These are phyloP conservation scores for Epirrhoe tristata DNA, from an alignment of 2,888 invertebrate genomes.

Conservation along the genomic window DNA sequence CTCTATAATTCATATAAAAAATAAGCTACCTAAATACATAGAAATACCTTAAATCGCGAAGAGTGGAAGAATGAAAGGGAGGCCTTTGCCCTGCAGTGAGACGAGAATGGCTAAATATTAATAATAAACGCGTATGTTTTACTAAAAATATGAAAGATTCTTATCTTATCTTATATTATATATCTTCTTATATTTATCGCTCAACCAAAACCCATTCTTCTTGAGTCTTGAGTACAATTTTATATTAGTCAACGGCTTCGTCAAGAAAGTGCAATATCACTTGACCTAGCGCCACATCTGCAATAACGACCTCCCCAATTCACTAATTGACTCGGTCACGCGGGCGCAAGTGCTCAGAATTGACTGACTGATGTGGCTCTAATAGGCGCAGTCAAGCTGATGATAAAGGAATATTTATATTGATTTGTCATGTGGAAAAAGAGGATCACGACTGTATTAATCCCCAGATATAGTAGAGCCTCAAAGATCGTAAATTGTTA, in stretches of 20 bases:
- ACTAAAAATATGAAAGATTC: too few relatives aligned
- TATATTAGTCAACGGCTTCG: conserved; percentile 1
- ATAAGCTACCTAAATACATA: too few relatives aligned
- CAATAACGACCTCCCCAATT: conserved; percentile 33
- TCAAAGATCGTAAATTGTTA: too few relatives aligned
- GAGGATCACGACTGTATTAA: too few relatives aligned
- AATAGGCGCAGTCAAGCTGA: conserved; percentile 17
- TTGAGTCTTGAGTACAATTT: not conserved
- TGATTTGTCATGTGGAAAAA: not conserved
- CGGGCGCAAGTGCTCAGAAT: conserved; percentile 25
- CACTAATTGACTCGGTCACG: conserved; percentile 32
- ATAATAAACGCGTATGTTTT: too few relatives aligned
- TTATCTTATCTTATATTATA: too few relatives aligned
- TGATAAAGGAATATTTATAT: not conserved
- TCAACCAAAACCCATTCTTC: not conserved
- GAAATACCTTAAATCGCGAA: too few relatives aligned
- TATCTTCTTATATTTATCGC: too few relatives aligned
- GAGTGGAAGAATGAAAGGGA: too few relatives aligned
- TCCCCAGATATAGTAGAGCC: too few relatives aligned
- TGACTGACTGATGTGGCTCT: conserved; percentile 12
- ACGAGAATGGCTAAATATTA: too few relatives aligned
- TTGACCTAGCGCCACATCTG: conserved; percentile 36
- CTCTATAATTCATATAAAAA: not conserved
- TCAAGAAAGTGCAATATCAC: conserved; percentile 29
- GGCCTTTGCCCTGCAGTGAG: too few relatives aligned